These are phyloP conservation scores for Caenorhabditis sp. DNA, from an alignment of 2,888 invertebrate genomes.

Conservation along the genomic window DNA sequence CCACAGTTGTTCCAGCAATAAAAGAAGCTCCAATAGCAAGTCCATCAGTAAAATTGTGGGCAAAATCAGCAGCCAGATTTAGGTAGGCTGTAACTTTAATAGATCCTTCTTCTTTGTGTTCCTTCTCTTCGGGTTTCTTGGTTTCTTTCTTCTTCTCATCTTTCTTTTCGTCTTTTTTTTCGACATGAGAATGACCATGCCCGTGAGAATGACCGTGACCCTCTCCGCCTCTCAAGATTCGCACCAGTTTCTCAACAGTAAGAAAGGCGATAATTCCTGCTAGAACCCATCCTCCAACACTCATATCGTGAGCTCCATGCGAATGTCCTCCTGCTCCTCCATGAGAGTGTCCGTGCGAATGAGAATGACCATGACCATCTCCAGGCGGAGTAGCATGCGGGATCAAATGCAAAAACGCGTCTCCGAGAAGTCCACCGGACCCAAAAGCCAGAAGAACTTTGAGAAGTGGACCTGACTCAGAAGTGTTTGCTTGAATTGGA, in stretches of 20 bases:
- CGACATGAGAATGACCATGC: conserved; percentile 84
- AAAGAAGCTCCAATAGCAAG: conserved; percentile 96
- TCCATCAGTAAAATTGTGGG: conserved; percentile 99
- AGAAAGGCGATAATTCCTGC: conserved; percentile 86
- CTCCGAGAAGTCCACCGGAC: conserved; percentile 94
- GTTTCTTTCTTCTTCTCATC: conserved; percentile 31
- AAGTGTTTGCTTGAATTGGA: conserved; percentile 86
- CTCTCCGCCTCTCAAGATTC: conserved; percentile 88
- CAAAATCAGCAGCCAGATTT: conserved; percentile 97
- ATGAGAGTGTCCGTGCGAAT: conserved; percentile 77
- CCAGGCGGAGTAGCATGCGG: conserved; percentile 90
- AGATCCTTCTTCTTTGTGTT: conserved; percentile 50
- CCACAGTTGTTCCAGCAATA: conserved; percentile 80
- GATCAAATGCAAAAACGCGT: conserved; percentile 98
- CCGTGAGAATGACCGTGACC: conserved; percentile 86
- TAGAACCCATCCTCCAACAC: conserved; percentile 95
- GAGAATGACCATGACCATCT: conserved; percentile 88
- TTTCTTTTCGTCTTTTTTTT: conserved; percentile 48
- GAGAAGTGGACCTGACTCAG: conserved; percentile 77
- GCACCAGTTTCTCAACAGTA: conserved; percentile 91
- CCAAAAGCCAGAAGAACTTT: conserved; percentile 90
- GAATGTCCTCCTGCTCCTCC: conserved; percentile 72
- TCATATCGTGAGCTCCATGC: conserved; percentile 88
- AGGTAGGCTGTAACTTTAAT: conserved; percentile 89
- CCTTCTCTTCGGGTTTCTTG: conserved; percentile 44